Evolutionary conservation across 2,797 vertebrate genomes (phyloP).

Genomic region (Valencia hispanica): DNA sequence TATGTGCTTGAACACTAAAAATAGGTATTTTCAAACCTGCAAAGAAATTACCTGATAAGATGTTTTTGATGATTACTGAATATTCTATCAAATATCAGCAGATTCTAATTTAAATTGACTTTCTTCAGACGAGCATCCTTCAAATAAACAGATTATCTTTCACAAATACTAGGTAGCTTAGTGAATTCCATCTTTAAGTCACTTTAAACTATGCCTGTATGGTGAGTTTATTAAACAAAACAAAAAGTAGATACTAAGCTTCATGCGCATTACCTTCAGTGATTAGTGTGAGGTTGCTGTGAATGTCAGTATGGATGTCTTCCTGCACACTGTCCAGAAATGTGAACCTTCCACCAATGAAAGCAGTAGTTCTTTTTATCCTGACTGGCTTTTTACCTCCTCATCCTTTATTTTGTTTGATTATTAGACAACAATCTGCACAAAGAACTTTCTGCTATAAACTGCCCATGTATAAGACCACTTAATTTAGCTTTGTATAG

Average conservation of each 20-base stretch:
- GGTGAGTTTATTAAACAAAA: neutral
- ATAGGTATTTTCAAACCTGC: neutral
- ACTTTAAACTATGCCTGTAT: neutral
- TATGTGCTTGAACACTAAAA: neutral
- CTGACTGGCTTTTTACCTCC: neutral
- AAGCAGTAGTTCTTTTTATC: neutral
- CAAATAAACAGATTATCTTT: neutral
- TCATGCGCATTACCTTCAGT: conserved; percentile 1
- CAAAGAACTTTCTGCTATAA: neutral
- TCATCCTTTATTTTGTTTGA: neutral
- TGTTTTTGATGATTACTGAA: neutral
- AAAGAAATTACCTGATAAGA: neutral
- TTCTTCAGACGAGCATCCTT: neutral
- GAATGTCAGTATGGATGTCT: conserved; percentile 5
- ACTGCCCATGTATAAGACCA: neutral
- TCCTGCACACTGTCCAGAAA: conserved; percentile 6
- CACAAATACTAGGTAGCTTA: neutral
- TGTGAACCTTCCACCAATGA: neutral
- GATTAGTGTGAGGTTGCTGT: neutral
- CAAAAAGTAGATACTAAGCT: neutral
- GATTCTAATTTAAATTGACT: neutral
- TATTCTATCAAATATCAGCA: neutral
- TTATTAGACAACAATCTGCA: neutral
- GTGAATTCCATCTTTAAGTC: neutral
- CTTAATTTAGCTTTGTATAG: neutral